Evolutionary conservation across 2,888 invertebrate species (phyloP).

Genomic region (Eupelmus urozonus): DNA sequence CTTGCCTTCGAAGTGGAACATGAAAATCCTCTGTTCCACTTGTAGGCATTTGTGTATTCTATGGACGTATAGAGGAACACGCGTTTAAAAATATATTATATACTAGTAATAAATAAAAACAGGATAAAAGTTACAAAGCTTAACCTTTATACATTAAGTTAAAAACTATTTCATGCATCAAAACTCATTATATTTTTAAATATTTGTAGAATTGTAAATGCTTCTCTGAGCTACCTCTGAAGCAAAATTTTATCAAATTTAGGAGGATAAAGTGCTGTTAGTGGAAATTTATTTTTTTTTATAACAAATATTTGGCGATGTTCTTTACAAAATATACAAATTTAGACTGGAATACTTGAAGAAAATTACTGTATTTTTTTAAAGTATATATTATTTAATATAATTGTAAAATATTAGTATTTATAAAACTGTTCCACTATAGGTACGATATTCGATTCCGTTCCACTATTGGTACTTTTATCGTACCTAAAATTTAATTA

Average conservation of each 20-base stretch:
- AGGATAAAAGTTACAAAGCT: neutral
- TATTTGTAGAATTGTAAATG: neutral
- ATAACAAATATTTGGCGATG: neutral
- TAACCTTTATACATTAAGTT: neutral
- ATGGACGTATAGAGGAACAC: constrained; percentile 12
- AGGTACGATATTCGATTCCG: neutral
- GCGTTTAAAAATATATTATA: neutral
- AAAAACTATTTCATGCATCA: neutral
- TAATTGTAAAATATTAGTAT: neutral
- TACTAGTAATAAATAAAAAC: neutral
- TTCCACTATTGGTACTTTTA: constrained; percentile 6
- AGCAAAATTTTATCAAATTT: no score
- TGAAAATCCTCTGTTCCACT: neutral
- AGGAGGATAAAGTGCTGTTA: neutral
- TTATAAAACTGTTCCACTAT: constrained; percentile 12
- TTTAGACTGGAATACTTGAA: neutral
- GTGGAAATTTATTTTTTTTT: neutral
- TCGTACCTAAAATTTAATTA: no score
- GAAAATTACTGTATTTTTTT: constrained; percentile 12
- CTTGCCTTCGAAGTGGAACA: neutral
- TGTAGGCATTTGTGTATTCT: neutral
- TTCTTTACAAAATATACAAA: neutral
- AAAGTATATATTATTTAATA: neutral
- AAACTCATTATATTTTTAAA: neutral
- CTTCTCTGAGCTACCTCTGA: no score